These are phyloP conservation scores for Picathartes gymnocephalus DNA, from an alignment of 2,113 vertebrate species.

Conservation along the genomic window DNA sequence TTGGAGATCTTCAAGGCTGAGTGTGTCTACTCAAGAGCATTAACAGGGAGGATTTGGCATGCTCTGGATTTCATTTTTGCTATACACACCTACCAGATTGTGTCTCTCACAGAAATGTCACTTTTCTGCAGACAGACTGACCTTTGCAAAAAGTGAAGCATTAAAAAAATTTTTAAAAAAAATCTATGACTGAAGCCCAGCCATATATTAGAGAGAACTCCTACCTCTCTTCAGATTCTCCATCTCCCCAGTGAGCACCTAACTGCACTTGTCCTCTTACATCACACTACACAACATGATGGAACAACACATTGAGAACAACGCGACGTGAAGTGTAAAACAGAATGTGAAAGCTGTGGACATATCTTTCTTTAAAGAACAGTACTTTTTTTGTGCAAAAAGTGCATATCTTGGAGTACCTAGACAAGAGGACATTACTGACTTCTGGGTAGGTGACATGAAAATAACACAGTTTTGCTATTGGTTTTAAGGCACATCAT, in stretches of 20 bases:
- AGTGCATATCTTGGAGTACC: not conserved
- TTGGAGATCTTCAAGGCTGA: not conserved
- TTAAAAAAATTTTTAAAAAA: not conserved
- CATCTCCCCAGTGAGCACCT: not conserved
- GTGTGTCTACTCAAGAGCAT: not conserved
- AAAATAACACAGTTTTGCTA: not conserved
- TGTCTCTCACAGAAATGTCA: not conserved
- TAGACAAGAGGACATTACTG: rapidly evolving
- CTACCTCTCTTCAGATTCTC: not conserved
- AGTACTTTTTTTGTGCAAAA: not conserved
- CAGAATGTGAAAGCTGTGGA: not conserved
- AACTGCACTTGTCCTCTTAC: not conserved
- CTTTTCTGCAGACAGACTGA: not conserved
- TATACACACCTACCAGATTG: not conserved
- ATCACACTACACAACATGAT: not conserved
- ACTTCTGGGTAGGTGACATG: not conserved
- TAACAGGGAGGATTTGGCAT: not conserved
- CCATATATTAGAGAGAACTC: not conserved
- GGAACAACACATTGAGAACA: not conserved
- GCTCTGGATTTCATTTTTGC: not conserved
- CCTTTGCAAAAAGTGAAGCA: not conserved
- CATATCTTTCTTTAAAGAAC: not conserved
- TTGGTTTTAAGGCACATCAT: not conserved
- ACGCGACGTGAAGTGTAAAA: not conserved
- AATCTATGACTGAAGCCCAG: not conserved